Base-by-base conservation (phyloP, 2,888 invertebrate species). In the Phasia obesa region DNA sequence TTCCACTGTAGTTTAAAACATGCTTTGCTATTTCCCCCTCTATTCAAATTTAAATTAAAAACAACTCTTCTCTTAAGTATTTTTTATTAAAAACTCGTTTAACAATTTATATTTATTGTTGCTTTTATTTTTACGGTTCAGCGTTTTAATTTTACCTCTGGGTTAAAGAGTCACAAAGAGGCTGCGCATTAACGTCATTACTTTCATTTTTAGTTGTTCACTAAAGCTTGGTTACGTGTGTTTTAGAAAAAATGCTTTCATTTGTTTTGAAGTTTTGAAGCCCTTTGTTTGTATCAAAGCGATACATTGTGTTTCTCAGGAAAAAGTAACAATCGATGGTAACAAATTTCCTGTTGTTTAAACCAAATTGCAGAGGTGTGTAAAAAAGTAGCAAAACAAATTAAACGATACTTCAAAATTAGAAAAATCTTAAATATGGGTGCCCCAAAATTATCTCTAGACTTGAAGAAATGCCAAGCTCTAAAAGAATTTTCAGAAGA, bases 231-330 rank as follows among this genome's bases (percentile, higher is more conserved):
- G 23, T 25, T 67, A 35, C 1, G 15, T 31, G 1, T 38, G 25
- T 15, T 53, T 65, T 27, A 2, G n/a, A 27, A 27, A 15, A 23
- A 64, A 47, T 17, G 47, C 47, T 60, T 44, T 51, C 11, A 11
- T n/a, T 25, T n/a, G n/a, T n/a, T n/a, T 51, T 51, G 3, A 23
- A 51, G 21, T 23, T 51, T 23, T 55, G 2, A n/a, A n/a, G 27
- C 23, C n/a, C 2, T 27, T 64, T 6, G 6, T 15, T 9, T 11
- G 4, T 49, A 31, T 27, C 13, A 47, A 31, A 19, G 21, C 15
- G 1, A 21, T 47, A 31, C 31, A 31, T 64, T 49, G 19, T 49
- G 21, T 27, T 64, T 64, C 64, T 15, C 64, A 64, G 64, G 13
- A 27, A 49, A 13, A 60, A 17, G 42, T n/a, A 23, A 23, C 23